A percentile compares a stretch with the other conserved stretches of the same genome.
These are phyloP conservation scores for Monopterus albus DNA, from an alignment of 2,113 vertebrate species.

Conservation along the genomic window DNA sequence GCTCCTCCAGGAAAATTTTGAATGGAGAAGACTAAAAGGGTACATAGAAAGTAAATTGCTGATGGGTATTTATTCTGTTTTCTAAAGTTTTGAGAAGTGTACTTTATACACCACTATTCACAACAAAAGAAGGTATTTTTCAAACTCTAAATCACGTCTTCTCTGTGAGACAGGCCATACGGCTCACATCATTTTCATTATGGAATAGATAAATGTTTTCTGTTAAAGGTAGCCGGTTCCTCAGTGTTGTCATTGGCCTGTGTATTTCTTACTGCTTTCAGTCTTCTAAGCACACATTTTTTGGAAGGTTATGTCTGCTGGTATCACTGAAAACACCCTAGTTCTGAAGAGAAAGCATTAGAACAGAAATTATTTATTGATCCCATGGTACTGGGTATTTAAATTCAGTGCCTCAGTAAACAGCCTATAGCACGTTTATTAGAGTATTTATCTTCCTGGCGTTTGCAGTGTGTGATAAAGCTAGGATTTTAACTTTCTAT, in stretches of 20 bases:
- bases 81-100: background rate
- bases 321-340: constrained; percentile 35
- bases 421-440: constrained; percentile 58
- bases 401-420: constrained; percentile 60
- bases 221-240: background rate
- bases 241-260: background rate
- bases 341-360: constrained; percentile 56
- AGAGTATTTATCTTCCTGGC: constrained; percentile 57
- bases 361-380: constrained; percentile 77
- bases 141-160: background rate
- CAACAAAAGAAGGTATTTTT: too few species aligned
- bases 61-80: constrained; percentile 8
- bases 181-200: background rate
- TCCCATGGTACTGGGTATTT: constrained; percentile 60
- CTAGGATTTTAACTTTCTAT: constrained; percentile 68
- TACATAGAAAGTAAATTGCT: constrained; percentile 29
- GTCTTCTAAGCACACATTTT: constrained; percentile 9
- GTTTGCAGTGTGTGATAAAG: constrained; percentile 28
- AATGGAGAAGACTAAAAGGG: constrained; percentile 41
- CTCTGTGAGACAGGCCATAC: background rate
- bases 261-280: background rate
- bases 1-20: constrained; percentile 35
- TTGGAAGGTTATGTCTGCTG: constrained; percentile 35
- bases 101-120: too few species aligned
- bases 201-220: background rate